Evolutionary conservation across 1,140 invertebrate genomes (phyloP).

Genomic region (Heterodera schachtii): DNA sequence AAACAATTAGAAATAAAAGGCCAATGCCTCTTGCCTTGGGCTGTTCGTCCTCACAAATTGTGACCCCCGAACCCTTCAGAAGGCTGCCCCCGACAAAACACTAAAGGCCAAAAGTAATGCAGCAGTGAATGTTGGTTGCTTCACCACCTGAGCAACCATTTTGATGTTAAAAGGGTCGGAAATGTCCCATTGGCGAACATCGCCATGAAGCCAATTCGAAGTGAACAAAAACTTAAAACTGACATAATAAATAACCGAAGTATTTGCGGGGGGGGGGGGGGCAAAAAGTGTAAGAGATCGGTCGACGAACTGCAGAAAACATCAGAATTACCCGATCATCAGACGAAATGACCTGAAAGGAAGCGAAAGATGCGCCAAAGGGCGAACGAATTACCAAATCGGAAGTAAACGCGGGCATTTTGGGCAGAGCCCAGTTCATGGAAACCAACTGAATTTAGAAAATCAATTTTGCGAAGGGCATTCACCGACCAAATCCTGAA

Average conservation of each 20-base stretch:
- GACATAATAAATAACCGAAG: too few relatives aligned
- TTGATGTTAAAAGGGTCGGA: slow-evolving; percentile 79
- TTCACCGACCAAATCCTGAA: too few relatives aligned
- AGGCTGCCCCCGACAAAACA: too few relatives aligned
- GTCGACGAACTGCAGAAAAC: slow-evolving; percentile 86
- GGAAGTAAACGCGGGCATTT: slow-evolving; percentile 80
- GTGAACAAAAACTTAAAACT: slow-evolving; percentile 77
- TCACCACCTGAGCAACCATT: slow-evolving; percentile 76
- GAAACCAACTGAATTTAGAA: slow-evolving; percentile 21
- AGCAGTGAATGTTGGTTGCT: background rate
- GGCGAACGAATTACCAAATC: slow-evolving; percentile 73
- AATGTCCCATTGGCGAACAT: slow-evolving; percentile 88
- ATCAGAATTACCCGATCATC: background rate
- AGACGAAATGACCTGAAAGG: too few relatives aligned
- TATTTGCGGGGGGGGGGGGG: too few relatives aligned
- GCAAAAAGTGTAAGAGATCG: slow-evolving; percentile 62
- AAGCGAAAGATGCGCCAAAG: too few relatives aligned
- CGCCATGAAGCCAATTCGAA: slow-evolving; percentile 85
- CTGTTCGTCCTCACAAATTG: too few relatives aligned
- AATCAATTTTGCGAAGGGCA: too few relatives aligned
- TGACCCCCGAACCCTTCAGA: too few relatives aligned
- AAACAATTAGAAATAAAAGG: too few relatives aligned
- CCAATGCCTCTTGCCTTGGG: too few relatives aligned
- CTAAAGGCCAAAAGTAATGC: slow-evolving; percentile 66
- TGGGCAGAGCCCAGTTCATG: slow-evolving; percentile 65